phyloP scores from a whole-genome alignment of 2,888 invertebrate genomes.

The Drosophila kambysellisi region DNA sequence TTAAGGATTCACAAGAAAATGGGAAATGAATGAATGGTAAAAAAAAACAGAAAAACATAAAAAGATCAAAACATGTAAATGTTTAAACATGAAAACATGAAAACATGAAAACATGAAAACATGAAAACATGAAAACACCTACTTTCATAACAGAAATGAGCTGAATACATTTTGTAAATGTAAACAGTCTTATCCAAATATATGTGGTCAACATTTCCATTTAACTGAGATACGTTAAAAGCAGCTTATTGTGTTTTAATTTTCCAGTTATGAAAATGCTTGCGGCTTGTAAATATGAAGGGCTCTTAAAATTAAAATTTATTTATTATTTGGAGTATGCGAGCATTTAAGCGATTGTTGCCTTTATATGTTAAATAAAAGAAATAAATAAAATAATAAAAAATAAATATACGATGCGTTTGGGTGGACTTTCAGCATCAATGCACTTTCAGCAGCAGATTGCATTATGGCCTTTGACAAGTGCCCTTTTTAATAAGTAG shows the following conservation, averaged over 20 bases:
- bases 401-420: neutral
- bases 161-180: neutral
- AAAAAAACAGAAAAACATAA: neutral
- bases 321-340: neutral
- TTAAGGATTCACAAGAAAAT: conserved; percentile 14
- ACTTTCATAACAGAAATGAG: neutral
- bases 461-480: neutral
- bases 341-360: neutral
- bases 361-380: neutral
- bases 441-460: neutral
- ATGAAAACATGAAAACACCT: neutral
- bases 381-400: too few relatives aligned
- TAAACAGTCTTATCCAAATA: neutral
- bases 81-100: neutral
- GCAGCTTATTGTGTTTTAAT: neutral
- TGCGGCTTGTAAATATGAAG: neutral
- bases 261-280: neutral
- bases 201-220: neutral
- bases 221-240: neutral
- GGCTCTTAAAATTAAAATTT: neutral
- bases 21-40: neutral
- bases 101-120: neutral
- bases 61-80: neutral
- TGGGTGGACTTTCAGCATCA: neutral
- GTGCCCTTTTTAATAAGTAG: neutral